Evolutionary conservation across 2,113 vertebrate species (phyloP).

Genomic region (Psophia crepitans): DNA sequence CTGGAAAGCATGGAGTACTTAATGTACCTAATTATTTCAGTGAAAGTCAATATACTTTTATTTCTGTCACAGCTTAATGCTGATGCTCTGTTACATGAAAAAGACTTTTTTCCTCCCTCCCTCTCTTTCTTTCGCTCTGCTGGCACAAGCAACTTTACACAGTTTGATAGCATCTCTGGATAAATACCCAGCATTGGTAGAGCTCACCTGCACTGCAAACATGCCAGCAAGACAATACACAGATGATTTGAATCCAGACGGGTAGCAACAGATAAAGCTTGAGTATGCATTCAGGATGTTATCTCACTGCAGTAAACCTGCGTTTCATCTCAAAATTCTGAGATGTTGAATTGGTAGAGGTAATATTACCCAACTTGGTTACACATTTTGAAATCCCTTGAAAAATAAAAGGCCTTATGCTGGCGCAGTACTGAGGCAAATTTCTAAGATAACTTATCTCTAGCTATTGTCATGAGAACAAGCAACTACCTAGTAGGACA

Average conservation of each 20-base stretch:
- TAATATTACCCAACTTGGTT: not conserved
- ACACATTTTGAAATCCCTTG: conserved; percentile 35
- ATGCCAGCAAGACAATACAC: conserved; percentile 7
- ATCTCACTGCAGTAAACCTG: conserved; percentile 32
- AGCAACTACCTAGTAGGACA: not conserved
- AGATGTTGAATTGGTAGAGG: not conserved
- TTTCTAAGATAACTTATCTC: conserved; percentile 16
- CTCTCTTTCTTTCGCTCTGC: not conserved
- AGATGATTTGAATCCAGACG: conserved; percentile 18
- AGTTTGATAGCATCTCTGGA: not conserved
- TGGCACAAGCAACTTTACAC: not conserved
- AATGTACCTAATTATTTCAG: not conserved
- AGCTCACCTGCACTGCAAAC: not conserved
- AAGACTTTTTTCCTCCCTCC: not conserved
- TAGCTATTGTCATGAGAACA: not conserved
- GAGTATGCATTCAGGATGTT: conserved; percentile 29
- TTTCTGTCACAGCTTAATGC: not conserved
- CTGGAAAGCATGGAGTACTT: not conserved
- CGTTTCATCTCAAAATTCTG: conserved; percentile 15
- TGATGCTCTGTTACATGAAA: not conserved
- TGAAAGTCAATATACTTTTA: not conserved
- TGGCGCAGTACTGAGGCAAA: not conserved
- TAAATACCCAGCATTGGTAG: not conserved
- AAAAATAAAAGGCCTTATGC: not conserved
- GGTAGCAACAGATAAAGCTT: conserved; percentile 21